Percentiles rank a stretch among this genome's conserved stretches.
These are phyloP conservation scores for Camelus bactrianus DNA, from an alignment of 2,113 vertebrate species.

Conservation along the genomic window DNA sequence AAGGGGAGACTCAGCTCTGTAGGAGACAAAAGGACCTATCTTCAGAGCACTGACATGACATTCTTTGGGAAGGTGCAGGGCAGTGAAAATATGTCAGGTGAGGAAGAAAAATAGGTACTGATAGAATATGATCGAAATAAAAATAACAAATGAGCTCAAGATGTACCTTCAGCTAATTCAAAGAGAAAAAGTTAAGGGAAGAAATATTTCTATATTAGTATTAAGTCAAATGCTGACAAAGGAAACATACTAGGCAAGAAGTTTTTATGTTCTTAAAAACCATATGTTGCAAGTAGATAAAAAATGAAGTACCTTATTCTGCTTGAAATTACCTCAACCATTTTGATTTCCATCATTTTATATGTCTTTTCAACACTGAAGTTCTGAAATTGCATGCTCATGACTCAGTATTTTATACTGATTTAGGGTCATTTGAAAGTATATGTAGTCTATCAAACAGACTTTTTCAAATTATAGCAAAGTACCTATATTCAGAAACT, in stretches of 20 bases:
- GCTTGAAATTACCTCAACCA: background rate
- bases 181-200: background rate
- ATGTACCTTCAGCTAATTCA: background rate
- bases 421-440: background rate
- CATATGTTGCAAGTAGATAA: background rate
- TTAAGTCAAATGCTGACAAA: background rate
- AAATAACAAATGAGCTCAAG: conserved; percentile 40
- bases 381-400: background rate
- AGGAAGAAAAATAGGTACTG: conserved; percentile 10
- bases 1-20: background rate
- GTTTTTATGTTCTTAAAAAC: conserved; percentile 36
- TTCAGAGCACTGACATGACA: background rate
- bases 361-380: conserved; percentile 1
- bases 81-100: conserved; percentile 19
- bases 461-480: background rate
- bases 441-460: background rate
- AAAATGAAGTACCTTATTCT: conserved; percentile 29
- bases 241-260: background rate
- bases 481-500: background rate
- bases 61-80: background rate
- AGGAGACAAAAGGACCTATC: background rate
- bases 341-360: conserved; percentile 15
- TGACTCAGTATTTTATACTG: conserved; percentile 25
- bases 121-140: conserved; percentile 58
- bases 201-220: conserved; percentile 46